Conservation (phyloP, 2,888 invertebrate genomes). For the Alentia gelatinosa region DNA sequence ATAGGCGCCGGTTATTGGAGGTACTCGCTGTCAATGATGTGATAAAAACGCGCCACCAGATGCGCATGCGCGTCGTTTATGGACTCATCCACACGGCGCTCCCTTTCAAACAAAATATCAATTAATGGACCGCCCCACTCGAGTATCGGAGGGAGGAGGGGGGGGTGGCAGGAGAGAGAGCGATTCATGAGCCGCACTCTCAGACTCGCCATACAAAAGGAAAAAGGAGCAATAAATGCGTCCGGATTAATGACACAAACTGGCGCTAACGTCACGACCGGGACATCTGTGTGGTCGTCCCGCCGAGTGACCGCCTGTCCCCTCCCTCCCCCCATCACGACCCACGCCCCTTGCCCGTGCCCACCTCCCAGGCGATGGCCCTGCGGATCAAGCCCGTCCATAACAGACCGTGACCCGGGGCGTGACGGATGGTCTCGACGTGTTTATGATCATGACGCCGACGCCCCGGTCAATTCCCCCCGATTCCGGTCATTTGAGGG, state of each 20-base stretch:
- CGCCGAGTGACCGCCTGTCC: neutral
- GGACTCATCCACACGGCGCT: neutral
- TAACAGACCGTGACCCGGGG: neutral
- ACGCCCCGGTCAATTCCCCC: neutral
- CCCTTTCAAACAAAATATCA: neutral
- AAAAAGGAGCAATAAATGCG: neutral
- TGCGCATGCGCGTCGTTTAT: neutral
- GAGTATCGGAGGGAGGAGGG: neutral
- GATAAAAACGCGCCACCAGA: constrained; percentile 1
- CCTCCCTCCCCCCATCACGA: neutral
- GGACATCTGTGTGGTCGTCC: no score
- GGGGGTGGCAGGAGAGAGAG: neutral
- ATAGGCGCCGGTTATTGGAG: neutral
- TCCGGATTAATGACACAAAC: neutral
- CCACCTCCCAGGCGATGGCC: no score
- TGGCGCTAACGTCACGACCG: neutral
- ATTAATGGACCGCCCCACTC: neutral
- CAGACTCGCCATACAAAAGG: no score
- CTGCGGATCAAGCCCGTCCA: neutral
- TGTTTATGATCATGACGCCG: neutral
- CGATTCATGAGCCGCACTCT: neutral
- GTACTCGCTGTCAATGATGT: no score
- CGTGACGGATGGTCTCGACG: neutral
- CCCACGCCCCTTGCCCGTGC: no score
- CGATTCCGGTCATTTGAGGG: neutral